phyloP scores from a whole-genome alignment of 2,888 invertebrate species.

The Drosophila koepferae region DNA sequence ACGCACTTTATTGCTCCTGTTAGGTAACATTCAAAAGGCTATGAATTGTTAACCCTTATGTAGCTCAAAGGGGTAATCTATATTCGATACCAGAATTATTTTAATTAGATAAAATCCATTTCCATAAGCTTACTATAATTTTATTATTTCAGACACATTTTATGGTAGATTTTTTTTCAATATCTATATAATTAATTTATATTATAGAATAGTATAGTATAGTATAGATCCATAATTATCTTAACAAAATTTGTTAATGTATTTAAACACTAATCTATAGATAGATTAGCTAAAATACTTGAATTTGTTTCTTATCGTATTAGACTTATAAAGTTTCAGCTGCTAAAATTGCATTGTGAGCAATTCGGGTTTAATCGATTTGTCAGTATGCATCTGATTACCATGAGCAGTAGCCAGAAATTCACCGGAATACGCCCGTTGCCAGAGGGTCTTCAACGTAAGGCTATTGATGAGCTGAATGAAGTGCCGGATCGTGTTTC shows the following conservation, averaged over 20 bases:
- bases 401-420: constrained; percentile 24
- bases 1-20: constrained; percentile 49
- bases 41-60: constrained; percentile 15
- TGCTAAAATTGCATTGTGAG: constrained; percentile 29
- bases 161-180: background rate
- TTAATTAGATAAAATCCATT: background rate
- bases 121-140: background rate
- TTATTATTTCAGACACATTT: background rate
- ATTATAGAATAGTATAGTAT: background rate
- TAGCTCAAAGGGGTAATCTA: background rate
- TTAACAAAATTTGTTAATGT: background rate
- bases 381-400: constrained; percentile 36
- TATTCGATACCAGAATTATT: background rate
- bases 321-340: constrained; percentile 4
- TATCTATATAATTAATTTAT: background rate
- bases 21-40: constrained; percentile 19
- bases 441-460: constrained; percentile 67
- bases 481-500: constrained; percentile 85
- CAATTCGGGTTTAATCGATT: constrained; percentile 5
- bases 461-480: constrained; percentile 86
- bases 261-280: constrained; percentile 29
- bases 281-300: constrained; percentile 39
- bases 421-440: constrained; percentile 33
- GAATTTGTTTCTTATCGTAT: constrained; percentile 40
- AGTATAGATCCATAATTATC: background rate